Percentiles rank a stretch among this genome's conserved stretches.
Evolutionary conservation across 2,113 vertebrate genomes (phyloP).

Genomic region (Polypterus bichir): DNA sequence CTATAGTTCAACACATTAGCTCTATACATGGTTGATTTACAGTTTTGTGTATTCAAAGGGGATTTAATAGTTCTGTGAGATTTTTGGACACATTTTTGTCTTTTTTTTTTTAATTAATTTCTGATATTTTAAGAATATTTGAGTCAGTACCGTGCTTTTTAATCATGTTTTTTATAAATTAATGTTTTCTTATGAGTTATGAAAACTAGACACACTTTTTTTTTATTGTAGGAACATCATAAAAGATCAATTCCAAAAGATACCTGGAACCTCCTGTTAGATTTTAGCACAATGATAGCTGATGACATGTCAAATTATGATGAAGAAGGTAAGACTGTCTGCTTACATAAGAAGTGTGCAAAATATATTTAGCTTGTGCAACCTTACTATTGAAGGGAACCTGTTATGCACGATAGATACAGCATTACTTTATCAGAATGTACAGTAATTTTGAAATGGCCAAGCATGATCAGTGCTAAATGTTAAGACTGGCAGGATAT

Average conservation of each 20-base stretch:
- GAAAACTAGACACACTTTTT: neutral
- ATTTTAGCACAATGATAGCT: constrained; percentile 76
- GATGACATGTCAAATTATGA: constrained; percentile 80
- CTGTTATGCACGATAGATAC: neutral
- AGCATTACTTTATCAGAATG: neutral
- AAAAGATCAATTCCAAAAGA: constrained; percentile 78
- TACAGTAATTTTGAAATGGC: neutral
- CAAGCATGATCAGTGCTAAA: neutral
- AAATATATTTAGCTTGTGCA: neutral
- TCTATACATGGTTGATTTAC: too few relatives aligned
- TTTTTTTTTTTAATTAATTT: too few relatives aligned
- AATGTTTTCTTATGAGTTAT: too few relatives aligned
- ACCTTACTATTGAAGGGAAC: neutral
- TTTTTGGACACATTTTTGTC: too few relatives aligned
- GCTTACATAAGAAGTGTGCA: neutral
- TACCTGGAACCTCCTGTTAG: constrained; percentile 75
- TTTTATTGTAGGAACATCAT: constrained; percentile 59
- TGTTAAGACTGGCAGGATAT: neutral
- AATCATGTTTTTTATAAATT: too few relatives aligned
- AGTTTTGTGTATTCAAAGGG: too few relatives aligned
- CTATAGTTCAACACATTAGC: too few relatives aligned
- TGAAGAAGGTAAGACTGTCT: constrained; percentile 57
- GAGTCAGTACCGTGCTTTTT: too few relatives aligned
- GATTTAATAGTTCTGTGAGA: too few relatives aligned
- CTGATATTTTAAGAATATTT: too few relatives aligned